These are phyloP conservation scores for Mycteria americana DNA, from an alignment of 2,797 vertebrate species.

Conservation along the genomic window DNA sequence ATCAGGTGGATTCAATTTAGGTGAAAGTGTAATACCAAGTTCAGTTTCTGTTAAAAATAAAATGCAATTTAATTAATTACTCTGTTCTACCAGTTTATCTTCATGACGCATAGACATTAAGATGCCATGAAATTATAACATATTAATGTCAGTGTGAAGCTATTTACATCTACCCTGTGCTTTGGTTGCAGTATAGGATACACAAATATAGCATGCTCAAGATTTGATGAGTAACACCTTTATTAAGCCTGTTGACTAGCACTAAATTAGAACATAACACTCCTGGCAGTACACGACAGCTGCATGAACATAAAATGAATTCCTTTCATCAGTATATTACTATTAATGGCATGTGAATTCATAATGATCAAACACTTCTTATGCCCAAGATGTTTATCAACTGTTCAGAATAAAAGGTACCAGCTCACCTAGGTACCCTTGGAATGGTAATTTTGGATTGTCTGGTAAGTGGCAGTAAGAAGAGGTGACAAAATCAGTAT, in stretches of 20 bases:
- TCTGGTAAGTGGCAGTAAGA: background rate
- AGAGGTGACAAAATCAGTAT: background rate
- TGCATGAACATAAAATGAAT: slow-evolving; percentile 17
- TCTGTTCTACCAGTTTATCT: background rate
- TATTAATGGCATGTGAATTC: slow-evolving; percentile 46
- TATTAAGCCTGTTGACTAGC: background rate
- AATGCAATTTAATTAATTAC: background rate
- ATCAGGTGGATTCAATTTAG: background rate
- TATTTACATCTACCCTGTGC: background rate
- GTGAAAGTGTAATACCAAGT: background rate
- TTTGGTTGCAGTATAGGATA: background rate
- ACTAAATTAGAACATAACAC: slow-evolving; percentile 21
- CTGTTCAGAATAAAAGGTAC: background rate
- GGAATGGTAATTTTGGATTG: background rate
- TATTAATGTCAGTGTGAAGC: background rate
- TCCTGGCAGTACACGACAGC: background rate
- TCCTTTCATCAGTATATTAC: slow-evolving; percentile 28
- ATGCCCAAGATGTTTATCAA: slow-evolving; percentile 25
- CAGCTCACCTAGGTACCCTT: background rate
- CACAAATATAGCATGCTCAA: background rate
- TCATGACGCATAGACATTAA: background rate
- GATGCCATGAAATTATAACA: background rate
- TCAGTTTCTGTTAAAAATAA: slow-evolving; percentile 3
- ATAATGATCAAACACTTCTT: slow-evolving; percentile 27
- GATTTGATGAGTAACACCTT: slow-evolving; percentile 27